Evolutionary conservation across 1,140 invertebrate species (phyloP).

Genomic region (Calliphora vicina): DNA sequence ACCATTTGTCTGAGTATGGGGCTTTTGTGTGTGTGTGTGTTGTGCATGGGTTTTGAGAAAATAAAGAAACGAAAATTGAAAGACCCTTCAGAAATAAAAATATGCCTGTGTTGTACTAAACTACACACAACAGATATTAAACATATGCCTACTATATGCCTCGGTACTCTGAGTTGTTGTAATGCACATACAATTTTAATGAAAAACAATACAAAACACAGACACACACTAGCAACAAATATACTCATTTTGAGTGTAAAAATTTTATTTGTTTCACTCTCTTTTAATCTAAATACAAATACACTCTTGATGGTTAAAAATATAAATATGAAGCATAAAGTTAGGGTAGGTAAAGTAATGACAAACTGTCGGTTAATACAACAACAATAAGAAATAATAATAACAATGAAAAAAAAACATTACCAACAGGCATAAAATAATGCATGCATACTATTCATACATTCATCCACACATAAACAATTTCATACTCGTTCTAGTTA

Average conservation of each 20-base stretch:
- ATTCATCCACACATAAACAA: too few relatives aligned
- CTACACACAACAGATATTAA: too few relatives aligned
- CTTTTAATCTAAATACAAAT: not conserved
- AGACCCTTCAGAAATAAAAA: constrained; percentile 15
- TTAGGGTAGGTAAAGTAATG: constrained; percentile 29
- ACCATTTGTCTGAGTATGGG: not conserved
- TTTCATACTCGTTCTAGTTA: too few relatives aligned
- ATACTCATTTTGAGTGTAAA: not conserved
- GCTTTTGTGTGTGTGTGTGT: not conserved
- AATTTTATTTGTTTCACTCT: not conserved
- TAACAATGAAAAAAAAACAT: not conserved
- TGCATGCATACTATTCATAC: not conserved
- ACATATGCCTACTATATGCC: too few relatives aligned
- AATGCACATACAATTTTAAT: too few relatives aligned
- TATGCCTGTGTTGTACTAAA: not conserved
- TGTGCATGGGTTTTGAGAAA: not conserved
- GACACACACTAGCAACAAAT: not conserved
- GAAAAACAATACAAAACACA: too few relatives aligned
- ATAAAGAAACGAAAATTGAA: not conserved
- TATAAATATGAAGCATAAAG: not conserved
- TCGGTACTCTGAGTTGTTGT: too few relatives aligned
- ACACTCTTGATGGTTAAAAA: not conserved
- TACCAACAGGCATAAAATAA: not conserved
- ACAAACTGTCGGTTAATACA: not conserved
- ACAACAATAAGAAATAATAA: not conserved